A percentile compares a stretch with the other conserved stretches of the same genome.
phyloP scores from a whole-genome alignment of 1,140 invertebrate species.

The Cepaea nemoralis region DNA sequence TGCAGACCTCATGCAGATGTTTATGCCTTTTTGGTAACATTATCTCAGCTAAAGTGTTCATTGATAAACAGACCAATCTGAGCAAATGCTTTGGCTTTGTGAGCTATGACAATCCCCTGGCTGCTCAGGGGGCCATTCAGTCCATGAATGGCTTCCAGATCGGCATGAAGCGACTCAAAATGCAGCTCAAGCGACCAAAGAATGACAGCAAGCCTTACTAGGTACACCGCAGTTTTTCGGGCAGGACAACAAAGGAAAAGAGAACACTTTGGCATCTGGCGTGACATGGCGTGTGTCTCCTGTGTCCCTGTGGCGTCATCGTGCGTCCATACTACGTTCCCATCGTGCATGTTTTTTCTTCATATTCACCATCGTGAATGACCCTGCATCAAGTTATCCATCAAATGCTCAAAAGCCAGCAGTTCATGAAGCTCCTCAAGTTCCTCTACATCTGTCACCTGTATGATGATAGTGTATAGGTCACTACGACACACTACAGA shows the following conservation, averaged over 20 bases:
- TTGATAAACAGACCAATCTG: conserved; percentile 98
- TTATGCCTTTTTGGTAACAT: conserved; percentile 97
- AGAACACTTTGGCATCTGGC: conserved; percentile 44
- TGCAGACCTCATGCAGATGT: conserved; percentile 92
- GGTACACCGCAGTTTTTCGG: not conserved
- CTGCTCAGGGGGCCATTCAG: conserved; percentile 94
- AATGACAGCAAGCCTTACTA: conserved; percentile 76
- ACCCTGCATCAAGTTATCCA: too few species aligned
- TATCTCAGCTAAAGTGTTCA: conserved; percentile 98
- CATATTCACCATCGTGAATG: conserved; percentile 38
- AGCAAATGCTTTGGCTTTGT: conserved; percentile 99
- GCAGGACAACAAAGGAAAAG: conserved; percentile 21
- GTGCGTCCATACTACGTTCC: conserved; percentile 45
- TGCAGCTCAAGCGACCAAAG: conserved; percentile 96
- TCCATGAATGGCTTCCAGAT: conserved; percentile 98
- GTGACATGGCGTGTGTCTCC: conserved; percentile 47
- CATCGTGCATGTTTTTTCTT: conserved; percentile 38
- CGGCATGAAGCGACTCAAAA: conserved; percentile 96
- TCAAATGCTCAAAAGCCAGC: too few species aligned
- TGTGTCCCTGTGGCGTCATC: conserved; percentile 49
- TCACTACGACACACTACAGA: too few species aligned
- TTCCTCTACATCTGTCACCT: too few species aligned
- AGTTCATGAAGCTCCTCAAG: too few species aligned
- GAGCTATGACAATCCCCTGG: conserved; percentile 92
- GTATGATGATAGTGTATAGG: too few species aligned